These are phyloP conservation scores for Conus betulinus DNA, from an alignment of 1,140 invertebrate genomes.

Conservation along the genomic window DNA sequence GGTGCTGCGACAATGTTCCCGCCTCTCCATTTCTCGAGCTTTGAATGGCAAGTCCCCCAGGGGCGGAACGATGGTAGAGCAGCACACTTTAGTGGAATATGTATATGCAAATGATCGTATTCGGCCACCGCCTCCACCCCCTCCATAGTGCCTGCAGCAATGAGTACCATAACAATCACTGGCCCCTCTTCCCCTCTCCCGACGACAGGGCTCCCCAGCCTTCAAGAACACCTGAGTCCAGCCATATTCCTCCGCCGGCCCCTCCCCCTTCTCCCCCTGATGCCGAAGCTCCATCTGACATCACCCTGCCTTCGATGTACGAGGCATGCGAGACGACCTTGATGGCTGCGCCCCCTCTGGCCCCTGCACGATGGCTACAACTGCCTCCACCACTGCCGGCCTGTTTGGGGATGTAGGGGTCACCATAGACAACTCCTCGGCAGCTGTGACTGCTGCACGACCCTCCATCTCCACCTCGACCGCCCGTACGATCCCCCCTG, in stretches of 20 bases:
- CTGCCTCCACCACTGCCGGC: constrained; percentile 62
- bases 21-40: constrained; percentile 26
- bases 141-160: constrained; percentile 50
- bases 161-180: constrained; percentile 40
- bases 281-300: constrained; percentile 47
- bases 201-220: constrained; percentile 60
- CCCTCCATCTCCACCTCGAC: constrained; percentile 44
- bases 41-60: constrained; percentile 38
- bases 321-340: constrained; percentile 41
- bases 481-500: constrained; percentile 56
- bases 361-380: constrained; percentile 51
- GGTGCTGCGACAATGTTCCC: constrained; percentile 43
- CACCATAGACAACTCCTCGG: constrained; percentile 30
- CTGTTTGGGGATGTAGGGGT: constrained; percentile 41
- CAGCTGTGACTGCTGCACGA: constrained; percentile 1
- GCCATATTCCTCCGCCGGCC: constrained; percentile 61
- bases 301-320: constrained; percentile 55
- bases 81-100: constrained; percentile 58
- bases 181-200: constrained; percentile 50
- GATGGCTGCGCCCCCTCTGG: constrained; percentile 41
- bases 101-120: constrained; percentile 53
- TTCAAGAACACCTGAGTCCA: constrained; percentile 57
- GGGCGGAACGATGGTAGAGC: constrained; percentile 33
- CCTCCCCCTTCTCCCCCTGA: constrained; percentile 58
- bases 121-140: constrained; percentile 61